Evolutionary conservation across 2,113 vertebrate genomes (phyloP), one percentile per base, ranked within the genome.

Genomic region (Crotalus helleri): DNA sequence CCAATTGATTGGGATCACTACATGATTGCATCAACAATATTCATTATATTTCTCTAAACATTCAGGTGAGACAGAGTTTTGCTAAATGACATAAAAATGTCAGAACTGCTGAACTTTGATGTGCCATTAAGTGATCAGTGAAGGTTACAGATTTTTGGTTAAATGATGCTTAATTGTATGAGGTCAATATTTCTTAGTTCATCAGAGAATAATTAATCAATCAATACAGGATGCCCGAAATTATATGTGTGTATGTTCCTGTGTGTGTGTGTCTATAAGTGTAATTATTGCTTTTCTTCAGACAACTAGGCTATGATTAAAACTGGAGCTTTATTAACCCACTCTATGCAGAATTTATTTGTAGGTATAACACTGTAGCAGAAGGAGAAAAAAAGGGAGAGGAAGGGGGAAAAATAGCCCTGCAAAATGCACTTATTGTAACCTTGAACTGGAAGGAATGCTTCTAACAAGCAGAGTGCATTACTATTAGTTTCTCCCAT

Each of bases 181-280:
- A 98, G 98, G 98, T 99, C 99, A 99, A 98, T 98, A 98, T 98
- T 98, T 99, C 98, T 99, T 99, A 99, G 98, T 98, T 98, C 98
- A 99, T 98, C 98, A 98, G 98, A 97, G 98, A 99, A 98, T 99
- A 98, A 99, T 99, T 99, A 99, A 98, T 99, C 97, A 98, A 98
- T 99, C 99, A 98, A 99, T 99, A 98, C 94, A 97, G 97, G 98
- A 98, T 97, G 96, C 97, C 97, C 96, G 96, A 95, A 97, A 97
- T 97, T 97, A 97, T 97, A 95, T 94, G 85, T 7, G 44, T 29
- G 23, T 39, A 81, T 81, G 6, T 81, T 21, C 3, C 33, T 21
- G 7, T 81, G 5, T 74, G 39, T 74, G 69, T 74, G n/a, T 39
- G 39, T 39, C 39, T 74, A 21, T 81, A 33, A 81, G 15, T 81